Base-by-base conservation (phyloP, 2,888 invertebrate species). In the Athetis lepigone region DNA sequence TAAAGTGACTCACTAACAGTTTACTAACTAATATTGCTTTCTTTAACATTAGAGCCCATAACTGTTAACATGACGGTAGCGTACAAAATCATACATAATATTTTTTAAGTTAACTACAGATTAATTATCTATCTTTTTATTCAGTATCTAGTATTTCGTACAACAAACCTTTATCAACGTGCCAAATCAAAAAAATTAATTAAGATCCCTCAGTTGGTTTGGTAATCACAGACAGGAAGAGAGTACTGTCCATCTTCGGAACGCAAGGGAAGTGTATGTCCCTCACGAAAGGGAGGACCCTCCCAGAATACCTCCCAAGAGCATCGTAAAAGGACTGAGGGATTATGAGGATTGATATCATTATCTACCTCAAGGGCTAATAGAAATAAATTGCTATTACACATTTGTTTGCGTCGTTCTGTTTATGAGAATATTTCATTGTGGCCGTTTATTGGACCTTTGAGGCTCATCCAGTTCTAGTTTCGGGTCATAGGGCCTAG, bases 291-390 rank as follows among this genome's bases (percentile, higher is more conserved):
- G 21, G 33, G 16, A 46, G 18, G 7, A 4, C 6, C 13, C 25
- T 4, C 33, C 29, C 29, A 45, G 25, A 21, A 54, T 33, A 13
- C 36, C 37, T 61, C 61, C 65, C 65, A 7, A 9, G 46, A 68
- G 45, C 25, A 50, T 56, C 43, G 50, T 69, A 36, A 42, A 47
- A 68, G 45, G 25, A 25, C 61, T 29, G 37, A 33, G n/a, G 43
- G 19, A 29, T 61, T 61, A 69, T 66, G 45, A 55, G 40, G 64
- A 67, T 70, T 65, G 61, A 65, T 65, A 50, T 69, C 36, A 36
- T 60, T 65, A 49, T 29, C 8, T 69, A 60, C 70, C 70, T 61
- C 29, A 29, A 8, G 27, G 27, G 19, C 4, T 65, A 66, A 66
- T 66, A 69, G 61, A 61, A 69, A 66, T 13, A 25, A 66, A 69